These are phyloP conservation scores for Pangasius djambal DNA, from an alignment of 2,797 vertebrate species.

Conservation along the genomic window DNA sequence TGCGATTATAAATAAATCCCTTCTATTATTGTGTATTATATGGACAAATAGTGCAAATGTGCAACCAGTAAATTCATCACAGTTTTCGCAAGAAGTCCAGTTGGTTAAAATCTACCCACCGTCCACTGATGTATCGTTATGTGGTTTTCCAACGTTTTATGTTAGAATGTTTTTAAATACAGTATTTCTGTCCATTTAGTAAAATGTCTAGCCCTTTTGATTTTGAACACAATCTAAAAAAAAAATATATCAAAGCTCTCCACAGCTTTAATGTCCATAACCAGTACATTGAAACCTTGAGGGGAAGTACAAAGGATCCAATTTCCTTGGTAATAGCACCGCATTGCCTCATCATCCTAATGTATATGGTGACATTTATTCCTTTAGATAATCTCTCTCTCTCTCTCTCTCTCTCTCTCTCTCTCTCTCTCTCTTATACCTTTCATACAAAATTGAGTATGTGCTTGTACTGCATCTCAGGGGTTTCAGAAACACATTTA, in stretches of 20 bases:
- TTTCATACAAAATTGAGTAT: constrained; percentile 53
- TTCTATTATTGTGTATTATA: too few relatives aligned
- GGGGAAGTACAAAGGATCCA: constrained; percentile 57
- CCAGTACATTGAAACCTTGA: constrained; percentile 45
- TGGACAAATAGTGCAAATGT: too few relatives aligned
- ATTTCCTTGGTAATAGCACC: constrained; percentile 59
- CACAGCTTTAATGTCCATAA: constrained; percentile 29
- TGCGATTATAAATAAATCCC: too few relatives aligned
- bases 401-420: constrained; percentile 11
- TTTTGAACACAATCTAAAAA: constrained; percentile 1
- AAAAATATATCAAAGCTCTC: constrained; percentile 19
- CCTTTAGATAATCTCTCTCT: constrained; percentile 8
- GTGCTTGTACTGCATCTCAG: constrained; percentile 38
- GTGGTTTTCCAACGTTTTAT: neutral
- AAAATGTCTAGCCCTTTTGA: constrained; percentile 20
- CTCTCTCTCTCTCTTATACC: neutral
- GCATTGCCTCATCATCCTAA: constrained; percentile 53
- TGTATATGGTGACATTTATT: constrained; percentile 60
- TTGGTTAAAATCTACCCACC: too few relatives aligned
- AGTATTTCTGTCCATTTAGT: constrained; percentile 22
- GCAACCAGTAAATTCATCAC: too few relatives aligned
- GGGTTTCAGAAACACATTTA: constrained; percentile 57
- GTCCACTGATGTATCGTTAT: too few relatives aligned
- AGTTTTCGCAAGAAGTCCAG: too few relatives aligned
- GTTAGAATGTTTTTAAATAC: neutral